phyloP scores from a whole-genome alignment of 1,140 invertebrate species.

The Drosophila biarmipes region DNA sequence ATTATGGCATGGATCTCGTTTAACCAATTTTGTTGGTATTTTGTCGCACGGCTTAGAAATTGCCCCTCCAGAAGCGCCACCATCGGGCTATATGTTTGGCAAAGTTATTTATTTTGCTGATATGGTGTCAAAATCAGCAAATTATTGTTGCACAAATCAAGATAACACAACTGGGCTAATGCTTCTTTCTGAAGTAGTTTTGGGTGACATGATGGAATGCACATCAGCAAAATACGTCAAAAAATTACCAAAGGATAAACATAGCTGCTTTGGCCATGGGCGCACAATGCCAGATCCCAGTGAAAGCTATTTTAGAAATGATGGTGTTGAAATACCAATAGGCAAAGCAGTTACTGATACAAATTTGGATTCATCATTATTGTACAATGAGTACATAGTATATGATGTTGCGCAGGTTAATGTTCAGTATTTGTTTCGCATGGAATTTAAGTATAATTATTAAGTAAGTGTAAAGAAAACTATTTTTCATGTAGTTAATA shows the following conservation, averaged over 20 bases:
- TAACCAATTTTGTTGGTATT: conserved; percentile 98
- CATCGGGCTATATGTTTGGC: conserved; percentile 99
- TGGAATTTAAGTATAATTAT: conserved; percentile 91
- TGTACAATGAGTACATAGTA: conserved; percentile 97
- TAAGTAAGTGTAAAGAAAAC: conserved; percentile 21
- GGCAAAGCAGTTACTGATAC: conserved; percentile 86
- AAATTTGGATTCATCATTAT: conserved; percentile 86
- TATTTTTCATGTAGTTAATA: no score
- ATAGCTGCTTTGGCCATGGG: conserved; percentile 93
- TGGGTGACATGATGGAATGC: conserved; percentile 95
- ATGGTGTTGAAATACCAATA: conserved; percentile 91
- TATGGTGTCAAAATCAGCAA: conserved; percentile 99
- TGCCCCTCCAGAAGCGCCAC: conserved; percentile 97
- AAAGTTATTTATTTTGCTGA: conserved; percentile 99
- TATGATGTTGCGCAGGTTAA: conserved; percentile 96
- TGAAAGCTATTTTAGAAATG: conserved; percentile 67
- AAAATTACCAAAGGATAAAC: conserved; percentile 91
- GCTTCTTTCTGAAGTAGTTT: conserved; percentile 97
- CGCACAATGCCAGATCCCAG: conserved; percentile 88
- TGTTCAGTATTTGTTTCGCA: conserved; percentile 91
- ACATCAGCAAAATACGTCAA: conserved; percentile 89
- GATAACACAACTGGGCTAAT: conserved; percentile 91
- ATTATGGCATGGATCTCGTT: conserved; percentile 98
- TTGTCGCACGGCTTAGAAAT: conserved; percentile 98
- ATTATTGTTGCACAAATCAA: conserved; percentile 95